A percentile compares a stretch with the other conserved stretches of the same genome.
Conservation (phyloP, 2,888 invertebrate genomes). For the Dicyrtomina minuta region DNA sequence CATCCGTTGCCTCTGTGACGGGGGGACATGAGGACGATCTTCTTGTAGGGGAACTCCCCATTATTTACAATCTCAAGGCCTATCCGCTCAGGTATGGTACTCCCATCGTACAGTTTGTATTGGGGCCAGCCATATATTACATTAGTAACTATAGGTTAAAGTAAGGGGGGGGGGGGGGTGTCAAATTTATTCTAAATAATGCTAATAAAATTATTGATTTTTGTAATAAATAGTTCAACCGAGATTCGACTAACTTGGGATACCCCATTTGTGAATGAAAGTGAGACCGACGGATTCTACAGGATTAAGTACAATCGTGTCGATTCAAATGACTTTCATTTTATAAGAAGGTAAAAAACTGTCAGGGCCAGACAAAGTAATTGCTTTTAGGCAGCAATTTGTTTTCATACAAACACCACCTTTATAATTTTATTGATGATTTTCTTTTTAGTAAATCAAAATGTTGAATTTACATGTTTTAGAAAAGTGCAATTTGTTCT, state of each 20-base stretch:
- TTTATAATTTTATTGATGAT: too few relatives aligned
- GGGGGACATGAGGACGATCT: slow-evolving; percentile 18
- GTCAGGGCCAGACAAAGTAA: neutral
- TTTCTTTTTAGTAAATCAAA: too few relatives aligned
- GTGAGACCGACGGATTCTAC: slow-evolving; percentile 39
- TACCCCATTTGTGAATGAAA: too few relatives aligned
- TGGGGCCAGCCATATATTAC: too few relatives aligned
- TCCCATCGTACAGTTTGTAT: neutral
- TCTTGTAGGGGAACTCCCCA: too few relatives aligned
- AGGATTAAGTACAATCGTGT: slow-evolving; percentile 50
- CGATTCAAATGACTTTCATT: slow-evolving; percentile 43
- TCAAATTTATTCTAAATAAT: neutral
- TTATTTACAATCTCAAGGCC: slow-evolving; percentile 42
- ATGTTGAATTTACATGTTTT: too few relatives aligned
- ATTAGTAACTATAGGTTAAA: too few relatives aligned
- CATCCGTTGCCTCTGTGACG: slow-evolving; percentile 11
- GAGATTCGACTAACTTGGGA: slow-evolving; percentile 48
- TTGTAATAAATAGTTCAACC: too few relatives aligned
- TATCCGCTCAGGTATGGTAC: slow-evolving; percentile 37
- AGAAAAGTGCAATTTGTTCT: too few relatives aligned
- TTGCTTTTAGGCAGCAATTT: too few relatives aligned
- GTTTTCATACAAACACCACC: too few relatives aligned
- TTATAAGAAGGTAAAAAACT: slow-evolving; percentile 42
- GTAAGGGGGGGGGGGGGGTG: too few relatives aligned
- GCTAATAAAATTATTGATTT: slow-evolving; percentile 9